Percentiles rank a stretch among this genome's conserved stretches.
Conservation (phyloP, 92 coral and sea anemone species). For the Palythoa heliodiscus region DNA sequence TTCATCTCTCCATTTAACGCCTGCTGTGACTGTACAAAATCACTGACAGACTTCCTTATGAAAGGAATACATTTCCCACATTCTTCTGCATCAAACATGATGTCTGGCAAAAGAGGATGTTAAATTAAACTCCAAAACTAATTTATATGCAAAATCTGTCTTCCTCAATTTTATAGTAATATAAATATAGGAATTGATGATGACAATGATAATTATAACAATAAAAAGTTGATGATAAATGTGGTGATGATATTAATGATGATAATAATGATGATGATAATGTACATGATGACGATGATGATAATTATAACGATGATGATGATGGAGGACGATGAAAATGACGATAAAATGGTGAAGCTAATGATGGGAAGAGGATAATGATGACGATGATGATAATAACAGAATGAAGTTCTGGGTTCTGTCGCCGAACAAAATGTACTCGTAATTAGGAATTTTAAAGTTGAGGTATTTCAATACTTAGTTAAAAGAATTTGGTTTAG, state of each 20-base stretch:
- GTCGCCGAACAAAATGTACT: too few species aligned
- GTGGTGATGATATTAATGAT: not conserved
- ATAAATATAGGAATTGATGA: not conserved
- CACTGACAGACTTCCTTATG: slow-evolving; percentile 87
- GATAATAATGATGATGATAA: not conserved
- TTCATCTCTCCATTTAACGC: slow-evolving; percentile 88
- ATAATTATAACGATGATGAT: not conserved
- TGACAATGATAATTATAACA: not conserved
- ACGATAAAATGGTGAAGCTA: too few species aligned
- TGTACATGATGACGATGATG: not conserved
- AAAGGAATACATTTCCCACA: slow-evolving; percentile 88
- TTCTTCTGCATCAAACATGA: slow-evolving; percentile 74
- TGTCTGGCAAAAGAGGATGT: slow-evolving; percentile 82
- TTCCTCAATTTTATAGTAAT: not conserved
- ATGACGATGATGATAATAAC: too few species aligned
- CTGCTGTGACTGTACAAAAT: slow-evolving; percentile 83
- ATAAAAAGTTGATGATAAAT: not conserved
- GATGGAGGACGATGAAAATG: not conserved
- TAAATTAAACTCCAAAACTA: not conserved
- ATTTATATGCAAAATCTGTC: not conserved
- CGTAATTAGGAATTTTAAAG: too few species aligned
- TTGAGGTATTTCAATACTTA: too few species aligned
- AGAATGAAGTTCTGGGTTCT: too few species aligned
- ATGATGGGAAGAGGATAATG: too few species aligned
- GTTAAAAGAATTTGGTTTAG: too few species aligned